Percentiles rank a stretch among this genome's conserved stretches.
These are phyloP conservation scores for Misgurnus mizolepis DNA, from an alignment of 2,113 vertebrate genomes.

Conservation along the genomic window DNA sequence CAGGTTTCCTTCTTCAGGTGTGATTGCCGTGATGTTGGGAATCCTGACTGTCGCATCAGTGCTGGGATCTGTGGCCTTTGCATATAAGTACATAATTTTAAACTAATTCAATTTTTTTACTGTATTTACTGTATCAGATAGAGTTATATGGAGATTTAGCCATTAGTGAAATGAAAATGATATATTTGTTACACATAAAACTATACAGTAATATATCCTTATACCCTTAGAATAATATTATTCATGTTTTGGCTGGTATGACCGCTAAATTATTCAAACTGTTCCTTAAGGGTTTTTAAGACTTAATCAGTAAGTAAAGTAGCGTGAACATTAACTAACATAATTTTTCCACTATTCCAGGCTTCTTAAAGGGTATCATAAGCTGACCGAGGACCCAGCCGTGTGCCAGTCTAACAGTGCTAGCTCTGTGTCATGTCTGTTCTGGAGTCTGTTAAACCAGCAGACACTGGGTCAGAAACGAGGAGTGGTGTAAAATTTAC, in stretches of 20 bases:
- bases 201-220: background rate
- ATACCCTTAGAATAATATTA: background rate
- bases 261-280: background rate
- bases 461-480: constrained; percentile 70
- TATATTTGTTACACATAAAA: background rate
- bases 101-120: background rate
- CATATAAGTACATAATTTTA: constrained; percentile 77
- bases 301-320: background rate
- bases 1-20: constrained; percentile 58
- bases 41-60: constrained; percentile 69
- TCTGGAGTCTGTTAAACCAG: constrained; percentile 73
- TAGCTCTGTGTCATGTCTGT: constrained; percentile 63
- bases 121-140: no score
- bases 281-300: background rate
- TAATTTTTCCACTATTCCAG: constrained; percentile 62
- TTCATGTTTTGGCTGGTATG: background rate
- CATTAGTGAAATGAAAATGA: no score
- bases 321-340: background rate
- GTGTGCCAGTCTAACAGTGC: constrained; percentile 50
- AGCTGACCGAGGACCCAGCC: constrained; percentile 58
- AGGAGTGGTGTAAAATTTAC: constrained; percentile 64
- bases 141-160: no score
- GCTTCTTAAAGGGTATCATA: constrained; percentile 67
- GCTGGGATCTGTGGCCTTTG: constrained; percentile 70
- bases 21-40: constrained; percentile 71